Base-by-base conservation (phyloP, 2,797 vertebrate species). In the Cryptoblepharus egeriae region DNA sequence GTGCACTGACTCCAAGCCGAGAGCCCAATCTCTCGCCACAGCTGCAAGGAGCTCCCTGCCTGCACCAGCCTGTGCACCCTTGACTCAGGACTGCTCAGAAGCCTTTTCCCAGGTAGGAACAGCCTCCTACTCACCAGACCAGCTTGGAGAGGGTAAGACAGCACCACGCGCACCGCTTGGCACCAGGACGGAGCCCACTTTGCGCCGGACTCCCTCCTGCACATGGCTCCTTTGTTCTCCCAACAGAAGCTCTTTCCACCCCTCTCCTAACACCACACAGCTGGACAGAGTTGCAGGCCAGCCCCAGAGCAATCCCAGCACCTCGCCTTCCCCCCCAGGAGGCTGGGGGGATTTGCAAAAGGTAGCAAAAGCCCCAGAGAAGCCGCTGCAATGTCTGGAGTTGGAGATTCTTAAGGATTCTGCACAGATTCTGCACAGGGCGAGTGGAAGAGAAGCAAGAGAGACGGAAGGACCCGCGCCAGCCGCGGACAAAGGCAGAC, bases 401-500 rank as follows among this genome's bases (percentile, higher is more conserved):
- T n/a, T n/a, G n/a, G n/a, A n/a, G n/a, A n/a, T 92, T 93, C 88
- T 87, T 30, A 75, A 87, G n/a, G n/a, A n/a, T n/a, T 87, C 85
- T 90, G 87, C 86, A 90, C 88, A 87, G 96, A 96, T 89, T 92
- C 95, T 90, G 91, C 86, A 89, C 92, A 74, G 95, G 94, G 87
- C 86, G 87, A 94, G 91, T 93, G 93, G 95, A 91, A 86, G 92
- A 88, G 91, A 92, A 93, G 82, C 90, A 92, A 96, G 96, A 95
- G 94, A 94, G 94, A 55, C 11, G 16, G 93, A 96, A 97, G 97
- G 97, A 97, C 97, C 97, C 96, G 94, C 96, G 95, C 96, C 97
- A 99, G 97, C 98, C 97, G 96, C 83, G 97, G 97, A 98, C 97
- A 99, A 99, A 98, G 97, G 97, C 96, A 87, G 91, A 94, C 95